phyloP scores from a whole-genome alignment of 2,888 invertebrate genomes.

The Apoda limacodes region DNA sequence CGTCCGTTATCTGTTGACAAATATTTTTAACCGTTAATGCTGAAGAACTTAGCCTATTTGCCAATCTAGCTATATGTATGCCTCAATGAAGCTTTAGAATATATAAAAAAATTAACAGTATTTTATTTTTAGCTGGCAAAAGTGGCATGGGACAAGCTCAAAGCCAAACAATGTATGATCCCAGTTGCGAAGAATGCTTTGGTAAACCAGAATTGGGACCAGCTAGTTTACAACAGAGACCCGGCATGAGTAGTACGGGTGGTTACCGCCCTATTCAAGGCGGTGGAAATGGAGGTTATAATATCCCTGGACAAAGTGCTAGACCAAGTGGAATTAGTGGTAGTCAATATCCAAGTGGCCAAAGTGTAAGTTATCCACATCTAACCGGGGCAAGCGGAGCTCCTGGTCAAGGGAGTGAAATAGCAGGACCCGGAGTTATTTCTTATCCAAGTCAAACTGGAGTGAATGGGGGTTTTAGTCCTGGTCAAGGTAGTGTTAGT shows the following conservation, averaged over 20 bases:
- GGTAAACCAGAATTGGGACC: slow-evolving; percentile 34
- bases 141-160: slow-evolving; percentile 92
- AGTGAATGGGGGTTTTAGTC: slow-evolving; percentile 4
- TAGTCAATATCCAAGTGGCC: background rate
- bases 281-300: slow-evolving; percentile 8
- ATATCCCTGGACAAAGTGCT: slow-evolving; percentile 9
- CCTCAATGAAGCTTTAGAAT: no score
- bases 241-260: slow-evolving; percentile 10
- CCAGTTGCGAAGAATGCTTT: slow-evolving; percentile 76
- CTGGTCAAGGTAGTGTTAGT: background rate
- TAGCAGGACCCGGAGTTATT: slow-evolving; percentile 4
- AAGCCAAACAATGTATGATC: slow-evolving; percentile 81
- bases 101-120: no score
- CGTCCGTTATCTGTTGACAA: no score
- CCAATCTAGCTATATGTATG: no score
- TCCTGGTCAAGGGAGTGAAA: slow-evolving; percentile 3
- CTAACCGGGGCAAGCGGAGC: background rate
- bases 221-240: slow-evolving; percentile 31
- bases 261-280: background rate
- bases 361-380: slow-evolving; percentile 2
- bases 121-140: slow-evolving; percentile 72
- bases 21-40: no score
- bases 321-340: background rate
- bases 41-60: no score
- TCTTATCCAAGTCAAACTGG: slow-evolving; percentile 7